phyloP scores from a whole-genome alignment of 2,888 invertebrate species.

The Nemurella pictetii region DNA sequence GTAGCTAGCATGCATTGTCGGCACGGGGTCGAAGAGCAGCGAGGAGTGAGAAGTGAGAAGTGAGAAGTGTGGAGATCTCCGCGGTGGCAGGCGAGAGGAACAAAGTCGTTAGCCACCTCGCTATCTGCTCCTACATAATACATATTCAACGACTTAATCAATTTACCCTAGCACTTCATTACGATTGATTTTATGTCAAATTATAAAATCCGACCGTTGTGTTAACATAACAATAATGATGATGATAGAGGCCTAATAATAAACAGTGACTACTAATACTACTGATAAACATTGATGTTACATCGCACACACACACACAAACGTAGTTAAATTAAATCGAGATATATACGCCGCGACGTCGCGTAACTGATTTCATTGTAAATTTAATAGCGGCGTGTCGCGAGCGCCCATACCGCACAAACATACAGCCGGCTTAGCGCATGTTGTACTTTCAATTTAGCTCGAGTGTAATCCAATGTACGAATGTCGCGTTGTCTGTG shows the following conservation, averaged over 20 bases:
- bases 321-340: not conserved
- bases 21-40: too few species aligned
- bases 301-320: not conserved
- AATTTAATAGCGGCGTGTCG: not conserved
- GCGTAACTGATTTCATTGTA: not conserved
- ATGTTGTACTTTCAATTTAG: not conserved
- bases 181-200: conserved; percentile 24
- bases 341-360: not conserved
- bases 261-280: not conserved
- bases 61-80: not conserved
- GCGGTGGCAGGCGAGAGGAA: not conserved
- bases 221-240: conserved; percentile 5
- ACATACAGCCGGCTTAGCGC: not conserved
- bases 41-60: too few species aligned
- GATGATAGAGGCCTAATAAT: not conserved
- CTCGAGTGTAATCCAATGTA: not conserved
- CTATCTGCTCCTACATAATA: conserved; percentile 24
- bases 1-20: not conserved
- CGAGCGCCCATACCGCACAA: not conserved
- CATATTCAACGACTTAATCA: conserved; percentile 39
- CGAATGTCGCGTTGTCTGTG: not conserved
- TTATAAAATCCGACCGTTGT: not conserved
- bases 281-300: not conserved
- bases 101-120: not conserved
- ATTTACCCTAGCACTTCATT: conserved; percentile 30